Evolutionary conservation across 2,888 invertebrate genomes (phyloP), one percentile per base, ranked within the genome.

Genomic region (Agapostemon virescens): DNA sequence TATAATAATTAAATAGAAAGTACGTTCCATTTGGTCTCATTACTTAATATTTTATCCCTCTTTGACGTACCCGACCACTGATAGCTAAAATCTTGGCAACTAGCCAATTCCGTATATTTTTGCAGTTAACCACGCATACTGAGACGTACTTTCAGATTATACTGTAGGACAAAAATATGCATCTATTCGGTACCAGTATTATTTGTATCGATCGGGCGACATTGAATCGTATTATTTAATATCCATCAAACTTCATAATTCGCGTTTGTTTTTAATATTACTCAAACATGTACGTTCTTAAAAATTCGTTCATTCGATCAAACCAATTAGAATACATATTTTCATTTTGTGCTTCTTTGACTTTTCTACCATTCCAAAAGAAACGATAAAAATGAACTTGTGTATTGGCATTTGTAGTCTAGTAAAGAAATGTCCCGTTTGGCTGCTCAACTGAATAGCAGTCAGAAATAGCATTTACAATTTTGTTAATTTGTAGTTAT

Each of bases 21-120:
- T 75, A 79, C 55, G 74, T 49, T n/a, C 69, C 42, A 36, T 63
- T 72, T 69, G 66, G 63, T 58, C 79, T 75, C 81, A 61, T 81
- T 81, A 75, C 79, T 79, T 81, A 81, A 79, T 75, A 69, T 63
- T 84, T 87, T 84, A 85, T 83, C 81, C 85, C 81, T 30, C 77
- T 78, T 77, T 79, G 82, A 79, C 79, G 71, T 80, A 85, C 77
- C 77, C 71, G 66, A 69, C 49, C 69, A 73, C 77, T 58, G 79
- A 75, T 77, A 77, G 76, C 71, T 74, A 33, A 66, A 74, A 72
- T 77, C 55, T 66, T 76, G 79, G 84, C 84, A 84, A 69, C 64
- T 64, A 69, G 30, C 68, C 70, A 69, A 64, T 72, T 64, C 74
- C 9, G 64, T 66, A 52, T 55, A 26, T 40, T 42, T 45, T 64